These are phyloP conservation scores for Eupelmus urozonus DNA, from an alignment of 2,888 invertebrate genomes.

Conservation along the genomic window DNA sequence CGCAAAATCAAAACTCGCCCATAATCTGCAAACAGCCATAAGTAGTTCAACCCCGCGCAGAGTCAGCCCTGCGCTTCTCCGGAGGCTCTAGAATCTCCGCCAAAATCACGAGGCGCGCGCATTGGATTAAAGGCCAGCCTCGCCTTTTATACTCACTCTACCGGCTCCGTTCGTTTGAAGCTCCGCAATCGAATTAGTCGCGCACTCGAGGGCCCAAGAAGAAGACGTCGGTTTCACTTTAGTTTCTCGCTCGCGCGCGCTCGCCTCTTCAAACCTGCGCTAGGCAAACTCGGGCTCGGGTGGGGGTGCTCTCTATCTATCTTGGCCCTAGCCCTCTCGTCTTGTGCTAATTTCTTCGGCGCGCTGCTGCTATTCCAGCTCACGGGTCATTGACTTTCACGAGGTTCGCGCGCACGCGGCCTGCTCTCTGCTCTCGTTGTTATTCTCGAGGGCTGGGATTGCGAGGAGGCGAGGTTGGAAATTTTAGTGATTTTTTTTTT, in stretches of 20 bases:
- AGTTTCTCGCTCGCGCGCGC: too few relatives aligned
- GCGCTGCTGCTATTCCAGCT: background rate
- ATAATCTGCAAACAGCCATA: background rate
- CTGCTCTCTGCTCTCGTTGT: too few relatives aligned
- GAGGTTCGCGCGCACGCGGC: background rate
- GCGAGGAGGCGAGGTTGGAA: too few relatives aligned
- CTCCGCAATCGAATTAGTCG: constrained; percentile 30
- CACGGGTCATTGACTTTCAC: constrained; percentile 33
- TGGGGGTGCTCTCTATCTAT: background rate
- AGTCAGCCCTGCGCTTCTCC: background rate
- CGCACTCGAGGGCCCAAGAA: constrained; percentile 2
- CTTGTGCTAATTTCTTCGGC: constrained; percentile 41
- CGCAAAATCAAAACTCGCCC: background rate
- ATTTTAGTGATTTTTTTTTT: too few relatives aligned
- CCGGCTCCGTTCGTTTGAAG: background rate
- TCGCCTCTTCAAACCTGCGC: constrained; percentile 4
- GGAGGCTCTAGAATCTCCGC: too few relatives aligned
- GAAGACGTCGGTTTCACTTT: constrained; percentile 20
- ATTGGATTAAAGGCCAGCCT: background rate
- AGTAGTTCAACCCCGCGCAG: background rate
- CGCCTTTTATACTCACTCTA: background rate
- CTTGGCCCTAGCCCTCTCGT: background rate
- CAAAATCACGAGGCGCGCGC: too few relatives aligned
- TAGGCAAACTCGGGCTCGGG: too few relatives aligned
- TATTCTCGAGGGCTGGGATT: too few relatives aligned